phyloP scores from a whole-genome alignment of 2,797 vertebrate genomes.

The Sparidentex hasta region DNA sequence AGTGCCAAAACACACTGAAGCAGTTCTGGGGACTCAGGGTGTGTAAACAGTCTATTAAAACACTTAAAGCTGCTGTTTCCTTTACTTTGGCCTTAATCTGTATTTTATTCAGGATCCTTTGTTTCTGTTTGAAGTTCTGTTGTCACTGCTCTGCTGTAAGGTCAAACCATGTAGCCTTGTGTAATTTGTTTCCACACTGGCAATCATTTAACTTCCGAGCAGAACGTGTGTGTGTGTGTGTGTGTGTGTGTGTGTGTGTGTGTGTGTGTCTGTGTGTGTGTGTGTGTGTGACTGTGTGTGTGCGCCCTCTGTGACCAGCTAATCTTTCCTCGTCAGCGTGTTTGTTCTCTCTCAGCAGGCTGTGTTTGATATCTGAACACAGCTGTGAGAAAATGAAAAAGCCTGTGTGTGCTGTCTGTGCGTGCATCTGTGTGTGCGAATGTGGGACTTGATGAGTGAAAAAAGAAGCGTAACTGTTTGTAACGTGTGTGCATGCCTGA shows the following conservation, averaged over 20 bases:
- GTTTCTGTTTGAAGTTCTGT: conserved; percentile 34
- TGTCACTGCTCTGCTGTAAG: conserved; percentile 29
- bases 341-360: conserved; percentile 75
- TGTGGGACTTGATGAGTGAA: conserved; percentile 40
- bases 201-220: conserved; percentile 51
- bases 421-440: conserved; percentile 38
- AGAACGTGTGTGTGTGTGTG: conserved; percentile 29
- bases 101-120: conserved; percentile 30
- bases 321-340: conserved; percentile 79
- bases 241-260: conserved; percentile 2
- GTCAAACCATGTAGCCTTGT: conserved; percentile 40
- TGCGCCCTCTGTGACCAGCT: conserved; percentile 71
- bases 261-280: conserved; percentile 10
- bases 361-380: conserved; percentile 80
- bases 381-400: conserved; percentile 66
- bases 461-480: conserved; percentile 36
- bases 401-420: conserved; percentile 41
- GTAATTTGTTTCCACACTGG: conserved; percentile 48
- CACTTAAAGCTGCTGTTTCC: conserved; percentile 31
- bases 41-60: conserved; percentile 39
- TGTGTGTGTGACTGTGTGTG: conserved; percentile 23
- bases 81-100: conserved; percentile 32
- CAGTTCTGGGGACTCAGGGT: conserved; percentile 12
- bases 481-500: conserved; percentile 34
- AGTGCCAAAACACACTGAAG: conserved; percentile 18